These are phyloP conservation scores for Picus viridis DNA, from an alignment of 2,797 vertebrate species.

Conservation along the genomic window DNA sequence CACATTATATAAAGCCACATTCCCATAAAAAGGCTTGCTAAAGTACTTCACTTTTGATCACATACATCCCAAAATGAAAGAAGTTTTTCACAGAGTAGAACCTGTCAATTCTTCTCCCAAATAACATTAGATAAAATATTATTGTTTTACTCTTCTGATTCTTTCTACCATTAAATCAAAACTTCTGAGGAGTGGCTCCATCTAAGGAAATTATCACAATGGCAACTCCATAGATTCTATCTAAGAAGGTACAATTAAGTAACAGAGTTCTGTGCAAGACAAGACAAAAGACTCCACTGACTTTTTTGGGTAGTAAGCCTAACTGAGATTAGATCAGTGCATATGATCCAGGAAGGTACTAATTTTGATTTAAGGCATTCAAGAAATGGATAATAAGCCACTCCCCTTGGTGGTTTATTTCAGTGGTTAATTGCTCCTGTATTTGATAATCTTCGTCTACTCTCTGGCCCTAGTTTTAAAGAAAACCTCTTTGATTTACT, in stretches of 20 bases:
- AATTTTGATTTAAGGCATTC: neutral
- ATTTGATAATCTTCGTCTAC: neutral
- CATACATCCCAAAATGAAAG: neutral
- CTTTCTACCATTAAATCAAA: neutral
- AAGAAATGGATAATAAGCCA: neutral
- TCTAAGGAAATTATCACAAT: neutral
- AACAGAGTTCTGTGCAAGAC: neutral
- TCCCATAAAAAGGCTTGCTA: neutral
- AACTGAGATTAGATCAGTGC: neutral
- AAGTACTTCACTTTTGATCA: neutral
- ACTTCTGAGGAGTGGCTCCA: neutral
- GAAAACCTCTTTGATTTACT: neutral
- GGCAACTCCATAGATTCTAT: neutral
- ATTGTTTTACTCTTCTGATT: neutral
- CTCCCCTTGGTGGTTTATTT: neutral
- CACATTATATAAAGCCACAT: constrained; percentile 31
- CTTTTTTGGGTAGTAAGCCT: neutral
- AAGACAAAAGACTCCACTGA: neutral
- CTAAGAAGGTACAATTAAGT: neutral
- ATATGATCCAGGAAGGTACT: neutral
- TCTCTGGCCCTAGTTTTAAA: neutral
- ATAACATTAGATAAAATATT: neutral
- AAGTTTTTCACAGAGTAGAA: neutral
- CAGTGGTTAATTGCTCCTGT: neutral
- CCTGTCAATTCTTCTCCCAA: neutral